Percentiles rank a stretch among this genome's conserved stretches.
These are phyloP conservation scores for Crambe crambe DNA, from an alignment of 37 sponge, comb jelly and placozoan species.

Conservation along the genomic window DNA sequence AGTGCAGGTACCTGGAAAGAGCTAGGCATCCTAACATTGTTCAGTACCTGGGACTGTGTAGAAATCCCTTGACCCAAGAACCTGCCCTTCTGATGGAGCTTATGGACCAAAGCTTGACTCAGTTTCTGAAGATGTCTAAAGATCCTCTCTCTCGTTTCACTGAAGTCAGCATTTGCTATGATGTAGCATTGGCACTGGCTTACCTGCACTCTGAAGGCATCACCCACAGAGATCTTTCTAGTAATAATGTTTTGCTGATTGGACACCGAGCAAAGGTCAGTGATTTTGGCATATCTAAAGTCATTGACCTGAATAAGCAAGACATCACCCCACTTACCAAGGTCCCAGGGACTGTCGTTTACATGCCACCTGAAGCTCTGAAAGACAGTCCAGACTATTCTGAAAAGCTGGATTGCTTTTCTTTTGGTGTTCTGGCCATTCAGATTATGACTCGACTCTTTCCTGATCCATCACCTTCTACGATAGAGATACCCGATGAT, in stretches of 20 bases:
- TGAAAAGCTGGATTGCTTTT: constrained; percentile 27
- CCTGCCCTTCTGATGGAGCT: constrained; percentile 31
- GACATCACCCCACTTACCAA: background rate
- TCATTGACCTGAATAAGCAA: background rate
- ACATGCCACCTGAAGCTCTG: constrained; percentile 51
- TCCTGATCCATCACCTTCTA: no score
- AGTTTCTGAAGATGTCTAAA: background rate
- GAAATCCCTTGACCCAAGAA: background rate
- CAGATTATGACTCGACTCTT: constrained; percentile 13
- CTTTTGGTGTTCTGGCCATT: constrained; percentile 35
- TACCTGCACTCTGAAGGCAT: constrained; percentile 30
- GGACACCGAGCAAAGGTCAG: constrained; percentile 29
- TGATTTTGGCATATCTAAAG: constrained; percentile 38
- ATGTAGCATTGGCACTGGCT: constrained; percentile 24
- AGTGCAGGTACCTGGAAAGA: background rate
- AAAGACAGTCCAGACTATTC: background rate
- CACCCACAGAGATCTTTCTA: constrained; percentile 32
- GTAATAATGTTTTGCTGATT: constrained; percentile 40
- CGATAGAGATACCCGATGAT: no score
- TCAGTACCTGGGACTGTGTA: background rate
- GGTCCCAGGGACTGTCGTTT: constrained; percentile 7
- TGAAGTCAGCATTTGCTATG: constrained; percentile 14
- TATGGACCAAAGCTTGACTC: constrained; percentile 15
- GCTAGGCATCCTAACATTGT: constrained; percentile 6
- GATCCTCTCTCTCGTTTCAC: background rate